Percentiles rank a stretch among this genome's conserved stretches.
Conservation (phyloP, 2,113 vertebrate genomes). For the Rallus limicola region DNA sequence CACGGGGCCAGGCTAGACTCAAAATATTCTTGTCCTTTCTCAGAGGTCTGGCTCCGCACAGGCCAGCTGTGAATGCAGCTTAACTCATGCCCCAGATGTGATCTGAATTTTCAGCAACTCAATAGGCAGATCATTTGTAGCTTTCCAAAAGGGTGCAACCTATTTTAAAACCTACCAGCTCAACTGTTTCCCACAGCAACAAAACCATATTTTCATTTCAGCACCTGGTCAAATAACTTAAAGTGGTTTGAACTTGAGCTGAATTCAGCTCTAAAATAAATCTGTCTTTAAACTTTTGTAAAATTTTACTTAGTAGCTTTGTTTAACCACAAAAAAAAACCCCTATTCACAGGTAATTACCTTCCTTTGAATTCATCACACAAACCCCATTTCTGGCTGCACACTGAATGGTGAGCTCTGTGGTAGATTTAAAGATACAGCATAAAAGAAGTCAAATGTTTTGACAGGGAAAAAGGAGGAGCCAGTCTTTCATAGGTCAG, state of each 20-base stretch:
- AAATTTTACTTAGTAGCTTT: neutral
- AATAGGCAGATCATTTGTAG: neutral
- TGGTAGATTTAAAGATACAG: neutral
- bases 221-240: neutral
- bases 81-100: neutral
- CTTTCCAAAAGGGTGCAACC: neutral
- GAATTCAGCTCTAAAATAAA: slow-evolving; percentile 10
- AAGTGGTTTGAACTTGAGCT: neutral
- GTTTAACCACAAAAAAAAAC: neutral
- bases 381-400: neutral
- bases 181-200: neutral
- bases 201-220: slow-evolving; percentile 45
- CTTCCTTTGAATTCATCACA: neutral
- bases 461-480: neutral
- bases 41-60: neutral
- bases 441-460: neutral
- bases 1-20: neutral
- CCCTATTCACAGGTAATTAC: neutral
- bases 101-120: slow-evolving; percentile 23
- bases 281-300: neutral
- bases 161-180: neutral
- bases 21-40: slow-evolving; percentile 1
- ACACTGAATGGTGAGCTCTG: neutral
- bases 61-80: slow-evolving; percentile 17
- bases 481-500: neutral